phyloP scores from a whole-genome alignment of 2,113 vertebrate genomes.

The Odobenus rosmarus region DNA sequence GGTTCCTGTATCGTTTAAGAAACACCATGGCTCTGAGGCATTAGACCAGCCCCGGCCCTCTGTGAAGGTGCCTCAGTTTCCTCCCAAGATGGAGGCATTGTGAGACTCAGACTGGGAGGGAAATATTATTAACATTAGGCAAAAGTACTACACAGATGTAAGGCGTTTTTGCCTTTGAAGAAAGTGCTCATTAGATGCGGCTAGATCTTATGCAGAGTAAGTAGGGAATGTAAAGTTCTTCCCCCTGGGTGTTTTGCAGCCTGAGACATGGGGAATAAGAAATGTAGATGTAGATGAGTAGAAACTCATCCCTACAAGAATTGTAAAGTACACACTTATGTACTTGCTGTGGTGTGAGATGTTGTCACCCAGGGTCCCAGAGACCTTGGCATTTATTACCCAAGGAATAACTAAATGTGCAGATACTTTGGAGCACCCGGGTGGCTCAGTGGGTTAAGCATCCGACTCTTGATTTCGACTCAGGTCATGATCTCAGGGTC shows the following conservation, averaged over 20 bases:
- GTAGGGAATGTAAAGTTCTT: background rate
- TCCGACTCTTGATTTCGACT: background rate
- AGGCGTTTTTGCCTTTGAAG: slow-evolving; percentile 47
- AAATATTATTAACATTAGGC: background rate
- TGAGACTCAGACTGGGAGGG: background rate
- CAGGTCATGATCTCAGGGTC: background rate
- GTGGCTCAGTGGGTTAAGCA: background rate
- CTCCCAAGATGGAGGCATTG: background rate
- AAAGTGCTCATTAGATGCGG: slow-evolving; percentile 51
- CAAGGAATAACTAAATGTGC: background rate
- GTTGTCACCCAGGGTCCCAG: background rate
- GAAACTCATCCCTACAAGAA: background rate
- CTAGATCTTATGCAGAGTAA: slow-evolving; percentile 51
- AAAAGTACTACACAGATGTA: background rate
- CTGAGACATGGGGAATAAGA: slow-evolving; percentile 2
- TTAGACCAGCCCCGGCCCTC: background rate
- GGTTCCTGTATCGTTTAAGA: background rate
- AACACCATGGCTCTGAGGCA: background rate
- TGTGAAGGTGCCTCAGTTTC: background rate
- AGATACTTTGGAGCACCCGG: background rate
- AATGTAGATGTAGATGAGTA: background rate
- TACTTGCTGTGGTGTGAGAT: background rate
- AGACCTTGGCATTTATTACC: background rate
- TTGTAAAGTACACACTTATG: background rate
- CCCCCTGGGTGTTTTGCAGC: slow-evolving; percentile 3